phyloP scores from a whole-genome alignment of 1,140 invertebrate species.

The Lordiphosa collinella region DNA sequence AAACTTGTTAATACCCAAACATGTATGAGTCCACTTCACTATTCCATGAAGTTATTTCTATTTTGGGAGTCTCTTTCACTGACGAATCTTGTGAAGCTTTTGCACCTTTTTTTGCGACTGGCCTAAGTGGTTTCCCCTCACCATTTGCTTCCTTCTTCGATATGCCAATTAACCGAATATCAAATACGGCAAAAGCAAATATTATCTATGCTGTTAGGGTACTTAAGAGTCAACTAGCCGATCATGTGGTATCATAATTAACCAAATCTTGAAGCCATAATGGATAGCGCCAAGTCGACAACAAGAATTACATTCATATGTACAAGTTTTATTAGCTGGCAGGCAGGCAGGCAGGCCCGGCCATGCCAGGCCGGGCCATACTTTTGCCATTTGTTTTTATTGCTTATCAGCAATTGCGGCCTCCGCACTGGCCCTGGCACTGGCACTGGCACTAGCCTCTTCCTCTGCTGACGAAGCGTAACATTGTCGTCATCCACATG shows the following conservation, averaged over 20 bases:
- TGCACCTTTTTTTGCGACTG: no score
- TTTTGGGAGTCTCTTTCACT: no score
- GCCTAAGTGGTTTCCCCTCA: not conserved
- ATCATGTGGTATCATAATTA: slow-evolving; percentile 60
- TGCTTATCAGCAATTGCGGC: slow-evolving; percentile 66
- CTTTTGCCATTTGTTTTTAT: slow-evolving; percentile 68
- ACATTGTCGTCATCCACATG: slow-evolving; percentile 49
- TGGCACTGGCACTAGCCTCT: not conserved
- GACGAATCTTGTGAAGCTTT: no score
- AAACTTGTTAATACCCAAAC: no score
- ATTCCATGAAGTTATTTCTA: no score
- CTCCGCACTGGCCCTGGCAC: slow-evolving; percentile 16
- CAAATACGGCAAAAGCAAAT: slow-evolving; percentile 6
- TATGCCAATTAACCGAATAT: slow-evolving; percentile 30
- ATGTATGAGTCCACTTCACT: no score
- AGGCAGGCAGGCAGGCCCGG: slow-evolving; percentile 3
- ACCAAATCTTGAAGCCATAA: slow-evolving; percentile 40
- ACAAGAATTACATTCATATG: slow-evolving; percentile 20
- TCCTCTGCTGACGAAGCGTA: slow-evolving; percentile 35
- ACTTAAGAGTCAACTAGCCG: slow-evolving; percentile 42
- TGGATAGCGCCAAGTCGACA: slow-evolving; percentile 58
- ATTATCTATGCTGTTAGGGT: slow-evolving; percentile 8
- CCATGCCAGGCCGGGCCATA: slow-evolving; percentile 14
- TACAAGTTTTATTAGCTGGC: slow-evolving; percentile 48
- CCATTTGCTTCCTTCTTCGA: slow-evolving; percentile 4